Base-by-base conservation (phyloP, 2,888 invertebrate species). In the Melanophora roralis region DNA sequence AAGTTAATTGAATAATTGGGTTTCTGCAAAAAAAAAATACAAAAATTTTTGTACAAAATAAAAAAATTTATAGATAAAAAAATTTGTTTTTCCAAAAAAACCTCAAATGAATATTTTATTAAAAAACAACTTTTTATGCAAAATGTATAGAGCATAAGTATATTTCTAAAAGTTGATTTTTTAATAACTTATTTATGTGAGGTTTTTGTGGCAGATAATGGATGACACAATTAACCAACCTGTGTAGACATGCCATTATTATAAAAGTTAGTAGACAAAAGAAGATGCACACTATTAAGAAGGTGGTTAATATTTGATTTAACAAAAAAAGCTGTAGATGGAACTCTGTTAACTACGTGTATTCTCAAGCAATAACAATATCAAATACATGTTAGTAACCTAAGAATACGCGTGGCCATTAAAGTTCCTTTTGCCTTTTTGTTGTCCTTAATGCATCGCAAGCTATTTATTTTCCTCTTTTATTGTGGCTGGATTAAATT, bases 351-450 rank as follows among this genome's bases (percentile, higher is more conserved):
- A 96, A 95, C 96, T 96, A 97, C 97, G 97, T 97, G 97, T 97
- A 97, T 97, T 97, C 97, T 97, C 97, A 97, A 97, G 97, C 97
- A 97, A 97, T 97, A 97, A 97, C 97, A 97, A 93, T 95, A 94
- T 93, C 90, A 91, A 93, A 93, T 93, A 93, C 95, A 96, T 96
- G 97, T 96, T 97, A 97, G 96, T 96, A 96, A 95, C 97, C 96
- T 95, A 97, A 97, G 97, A 96, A 97, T 97, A 97, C 97, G 94
- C 97, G 97, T 96, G 95, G 95, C 95, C 96, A 94, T 93, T 93
- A 95, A 93, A 94, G 94, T 93, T 91, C 86, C 83, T 72, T 82
- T 64, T 59, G n/a, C 64, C 49, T 81, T 79, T 64, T 51, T 40
- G 43, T 23, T 40, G 38, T 38, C 51, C 9, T n/a, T 45, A 27